Base-by-base conservation (phyloP, 53 echinoderm and acorn worm species). In the Echinarachnius parma region DNA sequence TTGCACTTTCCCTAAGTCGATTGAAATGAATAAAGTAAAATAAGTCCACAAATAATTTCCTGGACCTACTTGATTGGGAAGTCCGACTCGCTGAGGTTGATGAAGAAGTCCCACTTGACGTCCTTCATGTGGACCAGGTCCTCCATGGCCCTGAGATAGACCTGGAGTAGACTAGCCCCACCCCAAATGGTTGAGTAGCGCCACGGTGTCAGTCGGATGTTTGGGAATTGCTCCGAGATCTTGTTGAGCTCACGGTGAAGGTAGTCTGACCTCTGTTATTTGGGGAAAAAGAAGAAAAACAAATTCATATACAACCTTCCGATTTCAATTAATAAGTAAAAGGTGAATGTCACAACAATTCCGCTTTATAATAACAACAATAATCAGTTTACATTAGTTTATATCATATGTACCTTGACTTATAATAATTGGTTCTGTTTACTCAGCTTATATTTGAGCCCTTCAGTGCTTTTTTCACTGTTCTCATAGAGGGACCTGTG, bases 71-170 rank as follows among this genome's bases (percentile, higher is more conserved):
- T 96, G 66, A 96, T 95, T 23, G 96, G 96, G 47, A 91, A 86
- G 66, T 96, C 96, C 0, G 96, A 96, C 81, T 96, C 96, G 59
- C 96, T 96, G 46, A 96, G 85, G 55, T 96, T 96, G 71, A 96
- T 96, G 64, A 91, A 77, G 80, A 96, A 96, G 62, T 96, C 96
- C 96, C 96, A 96, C 27, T 96, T 68, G 75, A 92, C 67, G 21
- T 88, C 85, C 13, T 79, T 77, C 96, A 96, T 96, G 21, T 60
- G 60, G 2, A 90, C 28, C 11, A 96, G 88, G 44, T 96, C 96
- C 42, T 87, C 65, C 83, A 96, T 91, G 23, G 87, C 82, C 61
- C 52, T 75, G 3, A 96, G 88, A 30, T 92, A 91, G 23, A 96
- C 90, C 62, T 88, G 84, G 2, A 96, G 82, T 14, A 96, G 84